A percentile compares a stretch with the other conserved stretches of the same genome.
phyloP scores from a whole-genome alignment of 2,888 invertebrate species.

The Cephalotes varians region DNA sequence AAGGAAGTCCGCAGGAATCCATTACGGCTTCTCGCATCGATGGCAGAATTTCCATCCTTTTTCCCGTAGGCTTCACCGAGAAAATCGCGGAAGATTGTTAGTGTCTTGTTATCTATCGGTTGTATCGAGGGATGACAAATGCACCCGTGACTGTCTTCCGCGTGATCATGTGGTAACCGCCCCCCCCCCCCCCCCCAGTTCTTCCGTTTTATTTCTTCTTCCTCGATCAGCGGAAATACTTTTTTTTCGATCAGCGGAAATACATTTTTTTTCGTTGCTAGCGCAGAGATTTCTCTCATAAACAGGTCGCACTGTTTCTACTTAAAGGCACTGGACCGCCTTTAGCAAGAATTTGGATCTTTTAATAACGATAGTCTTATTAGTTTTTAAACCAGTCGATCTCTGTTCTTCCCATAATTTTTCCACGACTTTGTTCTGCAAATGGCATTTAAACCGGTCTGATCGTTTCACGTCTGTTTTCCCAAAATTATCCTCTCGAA shows the following conservation, averaged over 20 bases:
- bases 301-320: background rate
- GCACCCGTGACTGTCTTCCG: conserved; percentile 46
- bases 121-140: conserved; percentile 57
- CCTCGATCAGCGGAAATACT: conserved; percentile 51
- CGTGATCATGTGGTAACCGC: conserved; percentile 35
- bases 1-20: conserved; percentile 71
- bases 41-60: background rate
- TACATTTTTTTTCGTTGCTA: conserved; percentile 5
- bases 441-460: background rate
- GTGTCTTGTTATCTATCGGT: conserved; percentile 66
- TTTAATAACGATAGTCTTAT: background rate
- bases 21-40: conserved; percentile 71
- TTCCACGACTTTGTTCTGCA: background rate
- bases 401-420: background rate
- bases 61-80: background rate
- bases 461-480: background rate
- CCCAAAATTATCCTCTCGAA: background rate
- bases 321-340: background rate
- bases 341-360: background rate
- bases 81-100: conserved; percentile 67
- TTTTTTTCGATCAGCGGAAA: conserved; percentile 49
- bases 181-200: no score
- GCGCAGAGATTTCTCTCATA: background rate
- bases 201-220: conserved; percentile 6
- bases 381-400: background rate